Conservation (phyloP, 2,797 vertebrate genomes). For the Phoxinus dragarum region DNA sequence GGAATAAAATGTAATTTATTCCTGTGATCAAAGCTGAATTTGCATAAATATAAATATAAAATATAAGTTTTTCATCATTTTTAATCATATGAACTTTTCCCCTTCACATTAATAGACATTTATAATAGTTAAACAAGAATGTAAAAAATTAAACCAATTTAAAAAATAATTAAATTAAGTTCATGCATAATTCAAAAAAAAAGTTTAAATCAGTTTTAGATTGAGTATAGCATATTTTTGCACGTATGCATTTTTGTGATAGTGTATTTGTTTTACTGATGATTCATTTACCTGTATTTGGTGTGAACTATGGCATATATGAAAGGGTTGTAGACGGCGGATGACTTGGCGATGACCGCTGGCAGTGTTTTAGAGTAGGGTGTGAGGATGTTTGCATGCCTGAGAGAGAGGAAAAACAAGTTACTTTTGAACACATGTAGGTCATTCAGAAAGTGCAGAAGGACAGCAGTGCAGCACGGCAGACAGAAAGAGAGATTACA, state of each 20-base stretch:
- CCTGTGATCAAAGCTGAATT: no score
- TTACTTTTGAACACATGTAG: background rate
- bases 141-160: no score
- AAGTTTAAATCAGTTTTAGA: background rate
- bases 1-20: no score
- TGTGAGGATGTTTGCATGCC: constrained; percentile 78
- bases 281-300: constrained; percentile 83
- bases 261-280: background rate
- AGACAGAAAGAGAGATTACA: background rate
- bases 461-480: constrained; percentile 16
- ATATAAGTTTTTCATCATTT: no score
- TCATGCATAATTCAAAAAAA: background rate
- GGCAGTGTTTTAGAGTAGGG: constrained; percentile 89
- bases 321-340: constrained; percentile 89
- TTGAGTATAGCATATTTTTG: background rate
- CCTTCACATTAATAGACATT: no score
- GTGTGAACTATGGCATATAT: constrained; percentile 90
- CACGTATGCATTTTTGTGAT: background rate
- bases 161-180: no score
- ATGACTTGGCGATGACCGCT: constrained; percentile 89
- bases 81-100: no score
- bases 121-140: background rate
- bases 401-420: constrained; percentile 63
- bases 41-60: no score
- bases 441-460: background rate